Percentiles rank a stretch among this genome's conserved stretches.
phyloP scores from a whole-genome alignment of 2,797 vertebrate genomes.

The Merluccius polli region DNA sequence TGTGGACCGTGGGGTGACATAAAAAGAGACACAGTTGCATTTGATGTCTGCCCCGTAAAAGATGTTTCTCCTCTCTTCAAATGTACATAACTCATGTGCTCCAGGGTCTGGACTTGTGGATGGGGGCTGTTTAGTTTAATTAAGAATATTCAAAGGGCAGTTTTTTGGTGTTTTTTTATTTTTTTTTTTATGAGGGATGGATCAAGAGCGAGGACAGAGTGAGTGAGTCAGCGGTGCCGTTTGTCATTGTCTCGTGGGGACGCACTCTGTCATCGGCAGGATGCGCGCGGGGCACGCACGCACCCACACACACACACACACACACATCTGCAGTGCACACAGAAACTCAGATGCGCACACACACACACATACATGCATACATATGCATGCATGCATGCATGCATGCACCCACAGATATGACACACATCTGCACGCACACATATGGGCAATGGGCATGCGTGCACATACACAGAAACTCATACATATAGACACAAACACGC shows the following conservation, averaged over 20 bases:
- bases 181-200: constrained; percentile 60
- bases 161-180: too few species aligned
- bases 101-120: constrained; percentile 59
- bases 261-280: constrained; percentile 22
- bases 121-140: constrained; percentile 71
- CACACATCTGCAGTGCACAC: constrained; percentile 1
- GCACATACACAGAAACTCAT: not conserved
- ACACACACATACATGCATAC: not conserved
- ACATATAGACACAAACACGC: constrained; percentile 16
- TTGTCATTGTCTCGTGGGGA: constrained; percentile 60
- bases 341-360: constrained; percentile 29
- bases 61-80: constrained; percentile 75
- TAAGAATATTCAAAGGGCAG: constrained; percentile 71
- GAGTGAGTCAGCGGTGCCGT: constrained; percentile 59
- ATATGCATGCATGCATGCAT: constrained; percentile 7
- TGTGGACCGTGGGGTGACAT: constrained; percentile 67
- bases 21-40: constrained; percentile 57
- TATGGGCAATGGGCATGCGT: not conserved
- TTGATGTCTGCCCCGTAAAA: constrained; percentile 75
- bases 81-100: constrained; percentile 55
- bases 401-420: constrained; percentile 23
- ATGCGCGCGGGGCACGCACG: constrained; percentile 26
- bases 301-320: constrained; percentile 31
- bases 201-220: constrained; percentile 52
- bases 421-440: constrained; percentile 6